Evolutionary conservation across 2,888 invertebrate species (phyloP), one percentile per base, ranked within the genome.

Genomic region (Sphaeridia pumilis): DNA sequence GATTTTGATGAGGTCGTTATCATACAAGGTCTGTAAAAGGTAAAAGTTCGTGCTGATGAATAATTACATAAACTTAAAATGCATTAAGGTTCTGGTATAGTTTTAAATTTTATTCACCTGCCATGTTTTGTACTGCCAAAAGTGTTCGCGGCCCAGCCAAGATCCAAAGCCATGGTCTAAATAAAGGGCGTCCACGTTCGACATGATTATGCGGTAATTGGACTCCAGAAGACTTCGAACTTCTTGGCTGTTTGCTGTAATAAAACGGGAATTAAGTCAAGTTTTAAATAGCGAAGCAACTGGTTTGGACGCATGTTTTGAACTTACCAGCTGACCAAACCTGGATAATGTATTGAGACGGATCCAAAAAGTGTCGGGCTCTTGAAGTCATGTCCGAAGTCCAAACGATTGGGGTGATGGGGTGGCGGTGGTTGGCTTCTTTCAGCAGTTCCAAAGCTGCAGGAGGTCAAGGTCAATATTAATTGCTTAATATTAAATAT

Each of bases 111-210:
- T 7, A 38, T 7, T 28, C 25, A 27, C 61, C 58, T 61, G 61
- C 61, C 61, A 61, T 38, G 57, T 59, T 45, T 59, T 59, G 35
- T 58, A 52, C 14, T 48, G 59, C 59, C 61, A 63, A 49, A 63
- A 56, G 51, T 65, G 63, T 34, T 65, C 65, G 7, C 56, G 45
- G 4, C 65, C 65, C 0, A 63, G 51, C 65, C 65, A 55, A 38
- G 63, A 49, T 14, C 56, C 56, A 64, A 81, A 87, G 67, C 89
- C 89, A 67, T 89, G 89, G 69, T 89, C 89, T 1, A 89, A 75
- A 69, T 89, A 89, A 0, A 87, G 71, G 0, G 84, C 84, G 68
- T 90, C 89, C 66, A 87, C 87, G 69, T 89, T 89, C 2, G 87
- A 87, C 57, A 89, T 75, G 57, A 90, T 88, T 21, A 88, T 70